A percentile compares a stretch with the other conserved stretches of the same genome.
phyloP scores from a whole-genome alignment of 2,113 vertebrate genomes.

The Pardalotus punctatus region DNA sequence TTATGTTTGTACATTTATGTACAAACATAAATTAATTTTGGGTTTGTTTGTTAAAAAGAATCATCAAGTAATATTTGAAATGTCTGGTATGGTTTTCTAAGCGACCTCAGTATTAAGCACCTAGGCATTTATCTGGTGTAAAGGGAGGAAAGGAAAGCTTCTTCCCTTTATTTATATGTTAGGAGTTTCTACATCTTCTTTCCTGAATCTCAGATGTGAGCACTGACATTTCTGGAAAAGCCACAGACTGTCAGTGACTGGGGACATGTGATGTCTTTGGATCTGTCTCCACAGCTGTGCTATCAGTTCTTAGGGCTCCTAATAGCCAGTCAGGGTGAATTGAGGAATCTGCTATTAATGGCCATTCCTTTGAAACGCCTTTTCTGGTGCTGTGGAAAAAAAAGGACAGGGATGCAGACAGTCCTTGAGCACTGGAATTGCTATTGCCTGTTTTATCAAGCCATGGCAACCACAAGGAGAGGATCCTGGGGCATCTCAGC shows the following conservation, averaged over 20 bases:
- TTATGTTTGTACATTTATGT: too few relatives aligned
- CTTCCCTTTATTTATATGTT: background rate
- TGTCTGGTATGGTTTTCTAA: background rate
- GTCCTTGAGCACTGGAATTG: background rate
- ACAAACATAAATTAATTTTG: background rate
- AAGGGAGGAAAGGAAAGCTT: background rate
- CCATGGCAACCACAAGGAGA: background rate
- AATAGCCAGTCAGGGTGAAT: background rate
- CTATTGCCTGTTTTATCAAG: background rate
- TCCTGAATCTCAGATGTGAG: background rate
- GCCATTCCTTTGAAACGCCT: background rate
- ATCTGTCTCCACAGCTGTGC: background rate
- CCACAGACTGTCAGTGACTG: background rate
- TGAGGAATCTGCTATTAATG: background rate
- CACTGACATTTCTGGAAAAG: background rate
- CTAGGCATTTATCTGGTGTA: background rate
- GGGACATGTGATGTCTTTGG: background rate
- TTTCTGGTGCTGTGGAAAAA: background rate
- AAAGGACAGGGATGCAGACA: background rate
- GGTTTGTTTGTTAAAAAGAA: background rate
- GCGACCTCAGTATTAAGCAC: background rate
- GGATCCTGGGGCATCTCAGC: background rate
- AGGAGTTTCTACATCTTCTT: background rate
- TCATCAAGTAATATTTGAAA: background rate
- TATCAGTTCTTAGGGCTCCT: background rate